Evolutionary conservation across 2,113 vertebrate species (phyloP), one percentile per base, ranked within the genome.

Genomic region (Hyperopisus bebe): DNA sequence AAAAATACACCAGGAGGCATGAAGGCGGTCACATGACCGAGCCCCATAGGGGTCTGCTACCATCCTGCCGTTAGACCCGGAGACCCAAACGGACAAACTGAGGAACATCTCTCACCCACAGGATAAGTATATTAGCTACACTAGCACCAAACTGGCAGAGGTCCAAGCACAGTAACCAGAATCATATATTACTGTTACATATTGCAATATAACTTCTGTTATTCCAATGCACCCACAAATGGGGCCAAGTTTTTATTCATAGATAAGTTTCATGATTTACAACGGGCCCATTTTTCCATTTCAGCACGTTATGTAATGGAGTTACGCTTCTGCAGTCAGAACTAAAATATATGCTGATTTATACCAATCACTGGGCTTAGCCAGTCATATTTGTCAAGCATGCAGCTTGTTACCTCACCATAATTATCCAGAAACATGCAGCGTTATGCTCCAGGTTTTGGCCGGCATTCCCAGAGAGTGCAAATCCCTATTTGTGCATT

Each of bases 291-390:
- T 89, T 42, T 21, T 89, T 89, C 27, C 19, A 51, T 50, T 35
- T 21, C n/a, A 51, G 66, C 27, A 89, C 31, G 5, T 89, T 89
- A 83, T 44, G 48, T 83, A 82, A 82, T 21, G 31, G 74, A 8
- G 17, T 58, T 39, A 55, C 50, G 39, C 31, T n/a, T 50, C 48
- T 48, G 48, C 48, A 83, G 31, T 82, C 88, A 53, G 48, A 77
- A 88, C n/a, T n/a, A 27, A 51, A 89, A 89, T 70, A 82, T 31
- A 82, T 80, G 88, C 88, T 89, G 66, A 89, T 89, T 83, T 31
- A 42, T 82, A 77, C 47, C 46, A 21, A 53, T 82, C 35, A 19
- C 46, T 53, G 15, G 27, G 50, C 27, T 74, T 42, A 53, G 48
- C 21, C 31, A 48, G 74, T 55, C 31, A 21, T 48, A 82, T 83